These are phyloP conservation scores for Cirrhinus mrigala DNA, from an alignment of 2,797 vertebrate species.

Conservation along the genomic window DNA sequence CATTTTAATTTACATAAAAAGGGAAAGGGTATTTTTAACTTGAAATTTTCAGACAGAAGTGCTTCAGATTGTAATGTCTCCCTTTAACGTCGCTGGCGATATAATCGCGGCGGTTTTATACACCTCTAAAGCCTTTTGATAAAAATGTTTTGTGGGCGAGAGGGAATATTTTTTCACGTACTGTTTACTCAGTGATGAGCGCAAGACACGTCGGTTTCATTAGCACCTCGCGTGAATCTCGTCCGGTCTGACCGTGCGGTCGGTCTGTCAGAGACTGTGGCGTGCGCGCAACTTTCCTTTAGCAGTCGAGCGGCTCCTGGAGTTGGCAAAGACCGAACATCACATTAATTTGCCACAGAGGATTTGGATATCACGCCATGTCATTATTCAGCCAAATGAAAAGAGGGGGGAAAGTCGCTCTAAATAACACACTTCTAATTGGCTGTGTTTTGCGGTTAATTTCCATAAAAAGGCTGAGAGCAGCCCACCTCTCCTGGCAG, in stretches of 20 bases:
- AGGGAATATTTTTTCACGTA: background rate
- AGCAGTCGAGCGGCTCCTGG: constrained; percentile 64
- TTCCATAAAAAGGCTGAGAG: constrained; percentile 82
- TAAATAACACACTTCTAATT: constrained; percentile 85
- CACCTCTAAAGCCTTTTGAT: background rate
- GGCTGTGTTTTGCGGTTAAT: constrained; percentile 82
- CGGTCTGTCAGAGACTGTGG: constrained; percentile 31
- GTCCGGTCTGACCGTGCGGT: background rate
- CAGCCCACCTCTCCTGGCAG: constrained; percentile 78
- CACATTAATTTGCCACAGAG: constrained; percentile 77
- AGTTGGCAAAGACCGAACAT: constrained; percentile 74
- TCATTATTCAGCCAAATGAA: constrained; percentile 76
- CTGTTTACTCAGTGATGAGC: background rate
- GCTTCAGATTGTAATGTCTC: background rate
- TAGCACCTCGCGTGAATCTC: constrained; percentile 32
- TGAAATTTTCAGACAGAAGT: background rate
- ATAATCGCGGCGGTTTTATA: background rate
- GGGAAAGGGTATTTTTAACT: background rate
- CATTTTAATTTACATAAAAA: constrained; percentile 29
- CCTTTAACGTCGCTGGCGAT: background rate
- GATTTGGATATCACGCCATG: constrained; percentile 69
- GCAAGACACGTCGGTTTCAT: constrained; percentile 2
- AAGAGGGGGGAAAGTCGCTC: constrained; percentile 72
- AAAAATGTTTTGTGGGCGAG: background rate
- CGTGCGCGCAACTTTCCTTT: constrained; percentile 40